Percentiles rank a stretch among this genome's conserved stretches.
Conservation (phyloP, 2,113 vertebrate genomes). For the Egretta garzetta region DNA sequence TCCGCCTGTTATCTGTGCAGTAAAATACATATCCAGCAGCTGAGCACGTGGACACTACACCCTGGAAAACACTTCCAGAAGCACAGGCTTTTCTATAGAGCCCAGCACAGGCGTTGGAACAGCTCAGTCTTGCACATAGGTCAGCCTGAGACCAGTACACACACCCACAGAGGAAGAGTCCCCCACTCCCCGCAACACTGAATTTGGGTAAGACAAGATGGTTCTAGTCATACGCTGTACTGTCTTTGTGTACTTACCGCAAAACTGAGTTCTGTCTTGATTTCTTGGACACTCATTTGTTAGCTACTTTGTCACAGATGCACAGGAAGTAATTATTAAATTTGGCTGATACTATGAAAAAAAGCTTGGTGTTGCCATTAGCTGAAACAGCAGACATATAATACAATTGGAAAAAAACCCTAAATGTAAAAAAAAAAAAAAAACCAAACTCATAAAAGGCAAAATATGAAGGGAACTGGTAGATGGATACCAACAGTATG, state of each 20-base stretch:
- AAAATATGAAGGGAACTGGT: neutral
- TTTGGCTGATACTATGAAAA: neutral
- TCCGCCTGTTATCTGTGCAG: neutral
- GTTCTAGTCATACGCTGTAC: neutral
- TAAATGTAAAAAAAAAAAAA: neutral
- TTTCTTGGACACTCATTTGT: neutral
- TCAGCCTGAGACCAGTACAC: rapidly evolving
- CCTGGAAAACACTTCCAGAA: neutral
- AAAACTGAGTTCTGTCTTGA: neutral
- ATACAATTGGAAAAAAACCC: neutral
- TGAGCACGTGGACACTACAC: neutral
- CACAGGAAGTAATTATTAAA: neutral
- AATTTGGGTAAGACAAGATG: neutral
- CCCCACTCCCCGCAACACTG: neutral
- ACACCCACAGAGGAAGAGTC: neutral
- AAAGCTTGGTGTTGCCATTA: neutral
- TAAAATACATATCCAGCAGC: neutral
- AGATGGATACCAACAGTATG: neutral
- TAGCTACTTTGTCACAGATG: neutral
- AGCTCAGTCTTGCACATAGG: rapidly evolving
- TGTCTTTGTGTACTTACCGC: neutral
- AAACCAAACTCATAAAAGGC: neutral
- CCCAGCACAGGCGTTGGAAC: neutral
- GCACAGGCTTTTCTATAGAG: neutral
- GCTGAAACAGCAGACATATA: neutral